Percentiles rank a stretch among this genome's conserved stretches.
Evolutionary conservation across 2,888 invertebrate genomes (phyloP).

Genomic region (Himalopsyche tibetana): DNA sequence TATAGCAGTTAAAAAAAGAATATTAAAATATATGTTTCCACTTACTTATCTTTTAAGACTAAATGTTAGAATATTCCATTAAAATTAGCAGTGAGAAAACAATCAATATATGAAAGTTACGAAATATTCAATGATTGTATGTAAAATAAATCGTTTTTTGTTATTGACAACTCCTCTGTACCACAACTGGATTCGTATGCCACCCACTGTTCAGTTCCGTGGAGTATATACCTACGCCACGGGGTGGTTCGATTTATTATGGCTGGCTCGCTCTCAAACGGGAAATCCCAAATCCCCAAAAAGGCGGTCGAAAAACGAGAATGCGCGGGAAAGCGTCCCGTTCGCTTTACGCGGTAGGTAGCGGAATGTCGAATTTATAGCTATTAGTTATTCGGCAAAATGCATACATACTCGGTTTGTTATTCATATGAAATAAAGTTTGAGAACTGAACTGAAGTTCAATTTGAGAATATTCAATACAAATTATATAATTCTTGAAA

Average conservation of each 20-base stretch:
- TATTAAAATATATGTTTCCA: too few species aligned
- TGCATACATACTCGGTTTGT: not conserved
- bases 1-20: too few species aligned
- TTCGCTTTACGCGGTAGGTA: not conserved
- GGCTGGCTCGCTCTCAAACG: slow-evolving; percentile 30
- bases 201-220: slow-evolving; percentile 13
- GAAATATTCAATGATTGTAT: too few species aligned
- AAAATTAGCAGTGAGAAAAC: too few species aligned
- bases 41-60: too few species aligned
- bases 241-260: slow-evolving; percentile 30
- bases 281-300: slow-evolving; percentile 30
- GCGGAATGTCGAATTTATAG: not conserved
- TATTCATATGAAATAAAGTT: too few species aligned
- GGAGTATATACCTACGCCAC: not conserved
- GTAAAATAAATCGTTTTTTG: not conserved
- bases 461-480: too few species aligned
- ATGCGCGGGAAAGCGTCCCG: slow-evolving; percentile 34
- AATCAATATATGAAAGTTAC: too few species aligned
- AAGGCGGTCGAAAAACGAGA: slow-evolving; percentile 28
- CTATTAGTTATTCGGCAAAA: slow-evolving; percentile 6
- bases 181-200: slow-evolving; percentile 26
- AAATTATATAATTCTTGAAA: too few species aligned
- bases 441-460: too few species aligned
- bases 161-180: not conserved
- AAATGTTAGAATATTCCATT: too few species aligned